Evolutionary conservation across 1,140 invertebrate genomes (phyloP), one percentile per base, ranked within the genome.

Genomic region (Megathymus violae): DNA sequence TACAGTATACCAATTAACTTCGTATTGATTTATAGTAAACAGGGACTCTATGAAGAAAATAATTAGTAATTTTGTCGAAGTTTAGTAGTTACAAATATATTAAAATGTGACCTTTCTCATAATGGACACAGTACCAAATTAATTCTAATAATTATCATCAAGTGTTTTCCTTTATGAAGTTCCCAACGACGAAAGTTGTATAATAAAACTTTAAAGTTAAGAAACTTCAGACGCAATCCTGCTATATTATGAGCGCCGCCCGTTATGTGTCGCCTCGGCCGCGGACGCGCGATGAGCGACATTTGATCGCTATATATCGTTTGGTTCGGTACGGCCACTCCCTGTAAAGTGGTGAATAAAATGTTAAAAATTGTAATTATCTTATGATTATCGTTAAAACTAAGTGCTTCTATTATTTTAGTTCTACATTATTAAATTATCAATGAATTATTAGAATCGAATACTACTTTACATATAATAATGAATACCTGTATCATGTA

Each of bases 191-290:
- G 27, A 64, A 64, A 64, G 25, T 64, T 58, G 31, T 48, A 56
- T 64, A 56, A 64, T 64, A 58, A 64, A 54, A 46, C 43, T 64
- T 52, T 64, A 56, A 64, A 48, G 46, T 46, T 48, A 31, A 17
- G 51, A 54, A 64, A 52, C 58, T 64, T 63, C 34, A 44, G 52
- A 46, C 50, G 25, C 52, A 63, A 48, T 27, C 47, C 47, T 40
- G 46, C 31, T 48, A 31, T 48, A 48, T 48, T 48, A 48, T 48
- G 22, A 48, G n/a, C 44, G 11, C 16, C 13, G 4, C 19, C 31
- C n/a, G 4, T 0, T 1, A 1, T 0, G 34, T 36, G 34, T 36
- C 34, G n/a, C n/a, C n/a, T 3, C 7, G 10, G n/a, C 10, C n/a
- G 34, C n/a, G 34, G n/a, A 2, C 10, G 0, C 11, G 10, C n/a